Percentiles rank a stretch among this genome's conserved stretches.
Conservation (phyloP, 2,888 invertebrate genomes). For the Leptogaster cylindrica region DNA sequence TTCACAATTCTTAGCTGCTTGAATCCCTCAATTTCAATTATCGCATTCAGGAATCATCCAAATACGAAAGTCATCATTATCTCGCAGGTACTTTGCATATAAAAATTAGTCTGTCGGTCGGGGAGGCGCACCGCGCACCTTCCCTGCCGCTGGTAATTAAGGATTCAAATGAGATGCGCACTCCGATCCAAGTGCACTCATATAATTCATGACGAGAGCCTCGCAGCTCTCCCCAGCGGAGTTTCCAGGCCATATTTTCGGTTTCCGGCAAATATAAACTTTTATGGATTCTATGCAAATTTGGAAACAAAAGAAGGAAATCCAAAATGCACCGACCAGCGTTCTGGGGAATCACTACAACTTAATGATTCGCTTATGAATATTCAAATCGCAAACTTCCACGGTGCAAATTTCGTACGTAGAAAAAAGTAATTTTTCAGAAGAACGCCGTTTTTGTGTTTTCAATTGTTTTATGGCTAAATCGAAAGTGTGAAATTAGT, state of each 20-base stretch:
- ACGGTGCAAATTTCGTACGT: not conserved
- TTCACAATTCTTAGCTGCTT: slow-evolving; percentile 4
- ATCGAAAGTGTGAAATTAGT: slow-evolving; percentile 21
- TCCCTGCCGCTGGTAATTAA: slow-evolving; percentile 4
- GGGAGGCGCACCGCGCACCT: not conserved
- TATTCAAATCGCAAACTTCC: slow-evolving; percentile 27
- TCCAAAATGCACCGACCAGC: not conserved
- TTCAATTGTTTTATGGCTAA: not conserved
- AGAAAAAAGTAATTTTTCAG: slow-evolving; percentile 18
- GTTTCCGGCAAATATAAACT: slow-evolving; percentile 33
- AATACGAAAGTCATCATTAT: slow-evolving; percentile 31
- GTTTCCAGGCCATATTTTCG: slow-evolving; percentile 31
- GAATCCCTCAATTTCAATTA: not conserved
- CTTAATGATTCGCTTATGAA: slow-evolving; percentile 23
- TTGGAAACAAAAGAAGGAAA: not conserved
- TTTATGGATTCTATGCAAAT: slow-evolving; percentile 38
- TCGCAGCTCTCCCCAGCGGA: not conserved
- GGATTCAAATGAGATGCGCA: slow-evolving; percentile 34
- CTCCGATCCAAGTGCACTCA: slow-evolving; percentile 15
- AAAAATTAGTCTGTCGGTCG: not conserved
- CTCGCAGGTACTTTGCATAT: slow-evolving; percentile 21
- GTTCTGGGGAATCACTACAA: not conserved
- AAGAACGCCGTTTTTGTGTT: not conserved
- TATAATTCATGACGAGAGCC: not conserved
- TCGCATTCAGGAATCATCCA: slow-evolving; percentile 15